A percentile compares a stretch with the other conserved stretches of the same genome.
Evolutionary conservation across 2,797 vertebrate genomes (phyloP).

Genomic region (Dicrostonyx torquatus): DNA sequence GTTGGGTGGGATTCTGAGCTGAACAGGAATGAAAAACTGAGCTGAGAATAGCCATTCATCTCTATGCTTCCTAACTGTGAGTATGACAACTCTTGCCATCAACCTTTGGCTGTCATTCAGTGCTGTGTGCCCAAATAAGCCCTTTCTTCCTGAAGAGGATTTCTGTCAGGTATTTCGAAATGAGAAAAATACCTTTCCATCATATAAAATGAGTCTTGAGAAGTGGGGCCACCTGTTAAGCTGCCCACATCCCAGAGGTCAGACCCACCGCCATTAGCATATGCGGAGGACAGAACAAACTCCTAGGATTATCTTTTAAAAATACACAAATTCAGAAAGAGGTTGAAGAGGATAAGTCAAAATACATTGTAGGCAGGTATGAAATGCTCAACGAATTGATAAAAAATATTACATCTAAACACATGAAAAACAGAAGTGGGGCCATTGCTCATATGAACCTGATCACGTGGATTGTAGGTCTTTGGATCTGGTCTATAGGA

Average conservation of each 20-base stretch:
- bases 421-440: neutral
- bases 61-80: neutral
- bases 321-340: neutral
- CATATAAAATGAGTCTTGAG: neutral
- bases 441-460: neutral
- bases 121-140: no score
- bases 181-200: neutral
- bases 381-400: neutral
- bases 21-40: neutral
- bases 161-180: neutral
- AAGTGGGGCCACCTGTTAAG: neutral
- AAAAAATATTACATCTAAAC: neutral
- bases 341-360: neutral
- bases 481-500: neutral
- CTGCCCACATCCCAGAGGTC: no score
- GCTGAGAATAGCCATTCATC: neutral
- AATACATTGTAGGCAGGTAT: neutral
- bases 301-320: neutral
- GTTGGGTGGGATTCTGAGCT: neutral
- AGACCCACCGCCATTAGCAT: no score
- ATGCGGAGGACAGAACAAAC: neutral
- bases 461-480: neutral
- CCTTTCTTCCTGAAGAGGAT: neutral
- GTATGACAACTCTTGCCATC: neutral
- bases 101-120: neutral